Evolutionary conservation across 2,888 invertebrate species (phyloP), one percentile per base, ranked within the genome.

Genomic region (Zaprionus lineosus): DNA sequence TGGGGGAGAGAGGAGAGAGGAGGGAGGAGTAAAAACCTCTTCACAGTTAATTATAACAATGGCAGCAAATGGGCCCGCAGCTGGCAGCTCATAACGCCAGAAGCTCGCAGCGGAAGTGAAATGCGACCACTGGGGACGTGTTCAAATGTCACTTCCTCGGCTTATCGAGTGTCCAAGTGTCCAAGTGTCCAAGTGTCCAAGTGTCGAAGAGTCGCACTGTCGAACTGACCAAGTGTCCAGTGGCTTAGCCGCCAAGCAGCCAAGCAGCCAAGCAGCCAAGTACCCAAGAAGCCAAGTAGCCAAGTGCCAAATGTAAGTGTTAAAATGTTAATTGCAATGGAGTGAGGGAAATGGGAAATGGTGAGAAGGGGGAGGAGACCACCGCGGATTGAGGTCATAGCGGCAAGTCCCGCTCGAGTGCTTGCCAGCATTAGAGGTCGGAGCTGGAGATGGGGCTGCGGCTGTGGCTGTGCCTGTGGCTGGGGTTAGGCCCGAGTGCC

Each of bases 31-130:
- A 31, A 44, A 24, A 52, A 43, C n/a, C 74, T 48, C 57, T 84
- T 76, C 82, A 73, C 74, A 77, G 70, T 71, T 84, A 78, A 84
- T 82, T 74, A 81, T 62, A 77, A 81, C 82, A 81, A 76, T 74
- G 40, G 58, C 58, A 64, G 53, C 75, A 65, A 73, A 79, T 77
- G 62, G 63, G 40, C 66, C 14, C 33, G 53, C 28, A 39, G 47
- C 47, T 14, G 31, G 52, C 56, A 74, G 46, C 60, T 48, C 64
- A 56, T 29, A 69, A 61, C 61, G 31, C 31, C 40, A 52, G 36
- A 60, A 44, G 48, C 33, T n/a, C n/a, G n/a, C n/a, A n/a, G n/a
- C 78, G 85, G 78, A 78, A 78, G 68, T 61, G 79, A 52, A 53
- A 59, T 28, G 72, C 51, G 59, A 67, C 36, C 57, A 39, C 29